phyloP scores from a whole-genome alignment of 2,113 vertebrate genomes.

The Albula glossodonta region DNA sequence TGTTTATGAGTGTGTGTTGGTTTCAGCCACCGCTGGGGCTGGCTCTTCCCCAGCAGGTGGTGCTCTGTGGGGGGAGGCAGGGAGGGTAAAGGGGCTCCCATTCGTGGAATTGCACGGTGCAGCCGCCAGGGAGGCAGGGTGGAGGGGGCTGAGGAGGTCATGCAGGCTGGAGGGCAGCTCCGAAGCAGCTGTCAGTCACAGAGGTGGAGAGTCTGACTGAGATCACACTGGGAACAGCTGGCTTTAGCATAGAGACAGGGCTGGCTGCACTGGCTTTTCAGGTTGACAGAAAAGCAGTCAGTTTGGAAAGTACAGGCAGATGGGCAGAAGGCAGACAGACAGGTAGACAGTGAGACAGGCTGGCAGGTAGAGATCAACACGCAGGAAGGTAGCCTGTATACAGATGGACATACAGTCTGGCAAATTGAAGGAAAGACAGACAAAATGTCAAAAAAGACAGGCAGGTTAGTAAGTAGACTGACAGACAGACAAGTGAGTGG shows the following conservation, averaged over 20 bases:
- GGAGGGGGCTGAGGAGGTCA: not conserved
- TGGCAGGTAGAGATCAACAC: not conserved
- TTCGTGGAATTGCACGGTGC: no score
- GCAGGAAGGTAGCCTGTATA: not conserved
- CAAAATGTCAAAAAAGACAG: no score
- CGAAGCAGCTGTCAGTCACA: not conserved
- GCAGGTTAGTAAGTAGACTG: no score
- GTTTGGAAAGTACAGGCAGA: no score
- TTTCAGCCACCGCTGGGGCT: not conserved
- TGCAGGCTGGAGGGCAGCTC: not conserved
- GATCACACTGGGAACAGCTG: not conserved
- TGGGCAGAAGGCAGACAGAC: not conserved
- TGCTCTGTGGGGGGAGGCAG: not conserved
- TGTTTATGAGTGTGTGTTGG: not conserved
- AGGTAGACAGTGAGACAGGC: not conserved
- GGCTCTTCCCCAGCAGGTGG: slow-evolving; percentile 11
- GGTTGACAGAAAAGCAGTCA: not conserved
- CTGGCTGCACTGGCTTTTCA: not conserved
- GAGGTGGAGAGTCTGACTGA: not conserved
- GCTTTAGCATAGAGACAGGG: not conserved
- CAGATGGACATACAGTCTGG: not conserved
- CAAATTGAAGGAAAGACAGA: not conserved
- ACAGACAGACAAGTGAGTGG: no score
- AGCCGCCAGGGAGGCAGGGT: not conserved
- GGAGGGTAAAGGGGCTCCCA: not conserved